These are phyloP conservation scores for Resseliella maxima DNA, from an alignment of 2,888 invertebrate genomes.

Conservation along the genomic window DNA sequence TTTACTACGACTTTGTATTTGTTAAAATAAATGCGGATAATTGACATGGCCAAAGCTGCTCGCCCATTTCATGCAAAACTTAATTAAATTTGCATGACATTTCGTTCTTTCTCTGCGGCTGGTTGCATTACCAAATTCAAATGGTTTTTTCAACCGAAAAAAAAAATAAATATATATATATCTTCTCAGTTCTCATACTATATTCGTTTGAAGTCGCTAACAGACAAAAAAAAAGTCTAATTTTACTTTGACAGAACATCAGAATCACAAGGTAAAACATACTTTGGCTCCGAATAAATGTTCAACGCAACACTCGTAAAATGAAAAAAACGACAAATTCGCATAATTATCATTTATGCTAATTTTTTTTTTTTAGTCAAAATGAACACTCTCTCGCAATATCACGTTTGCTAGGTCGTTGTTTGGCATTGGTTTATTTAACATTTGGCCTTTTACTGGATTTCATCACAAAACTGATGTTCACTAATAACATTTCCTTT, in stretches of 20 bases:
- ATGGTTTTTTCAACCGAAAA: neutral
- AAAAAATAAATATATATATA: too few species aligned
- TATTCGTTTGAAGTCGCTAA: neutral
- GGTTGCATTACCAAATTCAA: conserved; percentile 6
- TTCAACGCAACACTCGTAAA: neutral
- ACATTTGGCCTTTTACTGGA: neutral
- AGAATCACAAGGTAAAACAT: neutral
- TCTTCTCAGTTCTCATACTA: neutral
- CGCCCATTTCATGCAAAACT: conserved; percentile 1
- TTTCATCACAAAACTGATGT: neutral
- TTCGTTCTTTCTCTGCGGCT: conserved; percentile 13
- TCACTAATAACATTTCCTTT: neutral
- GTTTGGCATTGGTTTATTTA: neutral
- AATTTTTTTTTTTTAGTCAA: neutral
- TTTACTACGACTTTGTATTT: neutral
- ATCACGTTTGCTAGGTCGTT: neutral
- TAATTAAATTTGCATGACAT: conserved; percentile 38
- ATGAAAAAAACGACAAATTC: neutral
- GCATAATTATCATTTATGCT: conserved; percentile 6
- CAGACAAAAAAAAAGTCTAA: neutral
- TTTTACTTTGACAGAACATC: neutral
- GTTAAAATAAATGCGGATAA: neutral
- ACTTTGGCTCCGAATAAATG: neutral
- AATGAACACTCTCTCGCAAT: neutral
- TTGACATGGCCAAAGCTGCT: conserved; percentile 7